Evolutionary conservation across 2,797 vertebrate species (phyloP).

Genomic region (Propithecus deckenii): DNA sequence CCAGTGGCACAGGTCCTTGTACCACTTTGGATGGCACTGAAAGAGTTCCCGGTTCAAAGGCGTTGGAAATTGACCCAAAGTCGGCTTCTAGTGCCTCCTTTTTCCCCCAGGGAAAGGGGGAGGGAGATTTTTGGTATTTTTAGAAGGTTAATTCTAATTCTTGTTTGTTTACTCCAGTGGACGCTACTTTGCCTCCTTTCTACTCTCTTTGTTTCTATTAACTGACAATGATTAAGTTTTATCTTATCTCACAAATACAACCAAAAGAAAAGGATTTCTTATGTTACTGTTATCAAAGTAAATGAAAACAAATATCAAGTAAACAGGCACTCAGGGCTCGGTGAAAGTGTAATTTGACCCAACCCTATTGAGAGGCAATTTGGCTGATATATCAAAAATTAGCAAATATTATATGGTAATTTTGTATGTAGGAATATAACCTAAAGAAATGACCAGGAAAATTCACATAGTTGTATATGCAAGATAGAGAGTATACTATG

Average conservation of each 20-base stretch:
- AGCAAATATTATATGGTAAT: neutral
- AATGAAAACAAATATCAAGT: neutral
- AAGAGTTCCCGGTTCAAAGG: neutral
- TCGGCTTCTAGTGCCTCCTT: neutral
- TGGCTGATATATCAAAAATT: neutral
- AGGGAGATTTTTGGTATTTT: neutral
- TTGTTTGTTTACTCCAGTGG: neutral
- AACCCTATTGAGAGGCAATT: neutral
- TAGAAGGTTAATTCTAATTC: neutral
- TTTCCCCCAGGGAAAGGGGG: neutral
- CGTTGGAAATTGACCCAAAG: neutral
- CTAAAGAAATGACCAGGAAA: neutral
- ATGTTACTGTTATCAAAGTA: neutral
- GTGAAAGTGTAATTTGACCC: neutral
- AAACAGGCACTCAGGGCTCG: neutral
- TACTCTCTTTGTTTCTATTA: neutral
- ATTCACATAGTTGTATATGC: neutral
- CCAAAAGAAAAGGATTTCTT: constrained; percentile 18
- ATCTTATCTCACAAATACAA: neutral
- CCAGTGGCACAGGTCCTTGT: neutral
- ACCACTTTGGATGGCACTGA: neutral
- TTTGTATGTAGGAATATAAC: neutral
- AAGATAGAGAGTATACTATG: neutral
- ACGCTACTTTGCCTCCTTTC: neutral
- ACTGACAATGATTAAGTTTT: neutral